Conservation (phyloP, 2,113 vertebrate genomes). For the Amia ocellicauda region DNA sequence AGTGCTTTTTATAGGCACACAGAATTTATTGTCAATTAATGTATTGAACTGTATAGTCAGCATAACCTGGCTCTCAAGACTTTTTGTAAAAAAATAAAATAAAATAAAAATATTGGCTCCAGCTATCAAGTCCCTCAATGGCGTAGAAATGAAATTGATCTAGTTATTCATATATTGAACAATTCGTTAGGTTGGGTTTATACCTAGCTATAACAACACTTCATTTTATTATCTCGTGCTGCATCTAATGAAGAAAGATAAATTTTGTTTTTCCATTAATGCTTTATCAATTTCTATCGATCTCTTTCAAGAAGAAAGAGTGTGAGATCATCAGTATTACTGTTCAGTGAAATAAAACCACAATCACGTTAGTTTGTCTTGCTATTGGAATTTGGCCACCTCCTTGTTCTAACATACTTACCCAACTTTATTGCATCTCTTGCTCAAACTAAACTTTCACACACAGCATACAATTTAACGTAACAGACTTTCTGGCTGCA, state of each 20-base stretch:
- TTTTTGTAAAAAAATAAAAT: too few species aligned
- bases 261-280: constrained; percentile 55
- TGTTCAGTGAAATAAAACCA: background rate
- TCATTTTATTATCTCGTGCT: constrained; percentile 65
- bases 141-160: constrained; percentile 66
- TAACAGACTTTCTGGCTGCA: too few species aligned
- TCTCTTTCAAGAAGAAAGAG: constrained; percentile 63
- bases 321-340: constrained; percentile 28
- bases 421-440: too few species aligned
- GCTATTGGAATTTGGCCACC: background rate
- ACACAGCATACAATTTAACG: too few species aligned
- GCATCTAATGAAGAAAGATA: constrained; percentile 69
- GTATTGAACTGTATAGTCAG: constrained; percentile 78
- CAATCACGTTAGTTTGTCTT: background rate
- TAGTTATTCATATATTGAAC: constrained; percentile 62
- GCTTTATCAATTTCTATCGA: constrained; percentile 74
- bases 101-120: constrained; percentile 71
- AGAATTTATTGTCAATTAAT: constrained; percentile 83
- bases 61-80: constrained; percentile 62
- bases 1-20: constrained; percentile 71
- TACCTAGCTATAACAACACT: constrained; percentile 69
- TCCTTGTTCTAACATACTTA: background rate
- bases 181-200: constrained; percentile 67
- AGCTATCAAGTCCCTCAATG: constrained; percentile 56
- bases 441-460: too few species aligned